Conservation (phyloP, 2,888 invertebrate genomes). For the Siphlonurus alternatus region DNA sequence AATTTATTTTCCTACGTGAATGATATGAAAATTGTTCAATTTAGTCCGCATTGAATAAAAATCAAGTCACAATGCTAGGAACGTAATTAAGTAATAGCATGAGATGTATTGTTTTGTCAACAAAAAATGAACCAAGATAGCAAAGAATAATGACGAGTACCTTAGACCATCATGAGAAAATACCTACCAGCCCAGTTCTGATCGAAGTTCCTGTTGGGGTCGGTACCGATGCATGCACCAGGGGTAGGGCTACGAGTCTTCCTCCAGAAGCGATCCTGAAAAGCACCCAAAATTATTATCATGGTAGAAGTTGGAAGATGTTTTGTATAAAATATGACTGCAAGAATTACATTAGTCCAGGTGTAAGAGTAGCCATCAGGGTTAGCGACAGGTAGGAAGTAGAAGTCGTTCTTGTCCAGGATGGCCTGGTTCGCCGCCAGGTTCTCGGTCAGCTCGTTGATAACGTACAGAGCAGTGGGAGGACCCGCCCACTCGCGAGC, state of each 20-base stretch:
- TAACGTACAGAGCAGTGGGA: neutral
- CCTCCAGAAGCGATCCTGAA: neutral
- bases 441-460: conserved; percentile 2
- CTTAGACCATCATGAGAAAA: too few species aligned
- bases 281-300: too few species aligned
- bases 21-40: too few species aligned
- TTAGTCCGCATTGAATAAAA: too few species aligned
- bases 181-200: neutral
- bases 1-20: too few species aligned
- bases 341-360: neutral
- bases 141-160: too few species aligned
- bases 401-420: conserved; percentile 26
- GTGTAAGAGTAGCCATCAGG: conserved; percentile 29
- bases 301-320: too few species aligned
- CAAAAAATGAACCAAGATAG: too few species aligned
- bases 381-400: conserved; percentile 27
- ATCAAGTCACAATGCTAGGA: too few species aligned
- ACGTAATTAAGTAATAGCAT: too few species aligned
- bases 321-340: too few species aligned
- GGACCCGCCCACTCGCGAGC: conserved; percentile 24
- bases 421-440: conserved; percentile 13
- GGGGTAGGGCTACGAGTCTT: neutral
- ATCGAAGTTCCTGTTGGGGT: neutral
- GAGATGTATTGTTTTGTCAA: too few species aligned
- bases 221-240: neutral